These are phyloP conservation scores for Globodera rostochiensis DNA, from an alignment of 1,140 invertebrate genomes.

Conservation along the genomic window DNA sequence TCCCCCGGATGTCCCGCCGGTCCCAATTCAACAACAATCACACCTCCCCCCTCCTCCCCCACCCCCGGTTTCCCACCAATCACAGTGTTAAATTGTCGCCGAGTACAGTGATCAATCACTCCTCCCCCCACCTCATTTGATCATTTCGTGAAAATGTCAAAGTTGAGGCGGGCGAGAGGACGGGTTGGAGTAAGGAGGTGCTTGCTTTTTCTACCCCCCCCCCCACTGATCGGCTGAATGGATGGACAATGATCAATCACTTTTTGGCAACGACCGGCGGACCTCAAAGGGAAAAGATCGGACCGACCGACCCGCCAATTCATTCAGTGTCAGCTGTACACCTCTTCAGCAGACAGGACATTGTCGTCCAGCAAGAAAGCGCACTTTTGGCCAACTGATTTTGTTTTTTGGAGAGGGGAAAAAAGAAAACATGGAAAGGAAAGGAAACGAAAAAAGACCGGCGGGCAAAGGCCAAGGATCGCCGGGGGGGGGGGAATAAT, in stretches of 20 bases:
- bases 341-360: not conserved
- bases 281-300: not conserved
- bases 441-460: no score
- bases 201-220: not conserved
- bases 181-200: no score
- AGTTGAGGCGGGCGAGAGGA: not conserved
- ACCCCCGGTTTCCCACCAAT: no score
- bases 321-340: not conserved
- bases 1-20: no score
- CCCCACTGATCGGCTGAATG: not conserved
- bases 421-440: not conserved
- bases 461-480: not conserved
- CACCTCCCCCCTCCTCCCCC: not conserved
- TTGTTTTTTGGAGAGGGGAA: not conserved
- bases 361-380: not conserved
- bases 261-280: not conserved
- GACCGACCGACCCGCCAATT: not conserved
- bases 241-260: not conserved
- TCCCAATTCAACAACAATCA: not conserved
- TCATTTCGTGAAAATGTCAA: not conserved
- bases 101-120: not conserved
- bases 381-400: not conserved
- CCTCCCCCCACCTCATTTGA: not conserved
- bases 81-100: no score
- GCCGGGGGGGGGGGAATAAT: no score